Percentiles rank a stretch among this genome's conserved stretches.
phyloP scores from a whole-genome alignment of 2,113 vertebrate species.

The Talpa occidentalis region DNA sequence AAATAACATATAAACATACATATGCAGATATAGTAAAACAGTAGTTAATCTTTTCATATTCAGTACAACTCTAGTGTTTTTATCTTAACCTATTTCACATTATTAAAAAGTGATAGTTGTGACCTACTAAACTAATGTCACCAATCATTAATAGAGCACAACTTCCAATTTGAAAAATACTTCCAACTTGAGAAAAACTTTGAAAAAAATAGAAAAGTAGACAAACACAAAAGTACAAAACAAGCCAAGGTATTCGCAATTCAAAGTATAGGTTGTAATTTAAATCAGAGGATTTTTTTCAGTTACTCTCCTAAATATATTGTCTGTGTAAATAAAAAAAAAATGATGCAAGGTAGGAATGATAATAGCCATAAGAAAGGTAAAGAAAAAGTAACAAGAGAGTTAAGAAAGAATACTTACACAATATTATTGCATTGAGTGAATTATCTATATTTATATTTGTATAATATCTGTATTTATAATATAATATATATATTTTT shows the following conservation, averaged over 20 bases:
- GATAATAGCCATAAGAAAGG: neutral
- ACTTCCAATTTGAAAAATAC: neutral
- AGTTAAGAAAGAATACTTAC: neutral
- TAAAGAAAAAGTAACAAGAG: neutral
- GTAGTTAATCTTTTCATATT: neutral
- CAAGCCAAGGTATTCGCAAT: neutral
- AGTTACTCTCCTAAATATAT: neutral
- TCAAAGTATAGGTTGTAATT: neutral
- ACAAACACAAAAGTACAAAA: neutral
- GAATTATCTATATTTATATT: too few species aligned
- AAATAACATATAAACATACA: neutral
- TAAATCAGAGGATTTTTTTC: neutral
- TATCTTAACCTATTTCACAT: neutral
- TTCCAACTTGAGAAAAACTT: neutral
- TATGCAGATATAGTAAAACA: neutral
- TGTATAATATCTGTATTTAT: too few species aligned
- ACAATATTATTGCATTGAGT: too few species aligned
- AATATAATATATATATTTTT: too few species aligned
- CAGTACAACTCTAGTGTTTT: neutral
- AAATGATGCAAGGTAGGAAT: neutral
- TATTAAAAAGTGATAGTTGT: neutral
- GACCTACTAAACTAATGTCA: neutral
- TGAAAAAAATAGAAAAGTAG: neutral
- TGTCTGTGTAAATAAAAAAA: neutral
- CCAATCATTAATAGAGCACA: neutral